phyloP scores from a whole-genome alignment of 2,888 invertebrate species.

The Octodonta nipae region DNA sequence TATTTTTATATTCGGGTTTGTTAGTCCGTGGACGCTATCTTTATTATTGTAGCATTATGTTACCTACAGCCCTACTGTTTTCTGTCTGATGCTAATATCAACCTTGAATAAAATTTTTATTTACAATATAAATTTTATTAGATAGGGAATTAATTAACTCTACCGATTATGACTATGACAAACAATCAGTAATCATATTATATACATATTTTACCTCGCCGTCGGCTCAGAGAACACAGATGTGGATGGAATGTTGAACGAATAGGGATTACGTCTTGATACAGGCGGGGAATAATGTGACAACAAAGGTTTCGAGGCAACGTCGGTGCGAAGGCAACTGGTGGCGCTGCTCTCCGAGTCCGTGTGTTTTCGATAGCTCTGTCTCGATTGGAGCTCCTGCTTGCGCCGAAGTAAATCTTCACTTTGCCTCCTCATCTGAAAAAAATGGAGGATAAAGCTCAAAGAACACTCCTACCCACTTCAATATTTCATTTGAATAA shows the following conservation, averaged over 20 bases:
- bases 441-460: slow-evolving; percentile 9
- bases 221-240: slow-evolving; percentile 29
- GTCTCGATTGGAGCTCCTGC: slow-evolving; percentile 38
- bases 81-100: no score
- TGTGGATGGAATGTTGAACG: slow-evolving; percentile 37
- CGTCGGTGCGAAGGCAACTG: slow-evolving; percentile 25
- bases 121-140: no score
- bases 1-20: no score
- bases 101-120: no score
- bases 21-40: no score
- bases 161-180: no score
- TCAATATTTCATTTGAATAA: no score
- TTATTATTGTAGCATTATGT: no score
- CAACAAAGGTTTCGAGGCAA: slow-evolving; percentile 30
- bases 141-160: no score
- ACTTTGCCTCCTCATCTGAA: slow-evolving; percentile 40
- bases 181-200: no score
- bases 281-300: slow-evolving; percentile 36
- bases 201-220: slow-evolving; percentile 21
- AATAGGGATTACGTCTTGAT: slow-evolving; percentile 27
- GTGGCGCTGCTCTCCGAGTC: slow-evolving; percentile 28
- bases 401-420: slow-evolving; percentile 39
- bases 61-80: no score
- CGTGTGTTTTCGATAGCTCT: slow-evolving; percentile 27
- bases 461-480: no score